Evolutionary conservation across 2,888 invertebrate genomes (phyloP).

Genomic region (Allacma fusca): DNA sequence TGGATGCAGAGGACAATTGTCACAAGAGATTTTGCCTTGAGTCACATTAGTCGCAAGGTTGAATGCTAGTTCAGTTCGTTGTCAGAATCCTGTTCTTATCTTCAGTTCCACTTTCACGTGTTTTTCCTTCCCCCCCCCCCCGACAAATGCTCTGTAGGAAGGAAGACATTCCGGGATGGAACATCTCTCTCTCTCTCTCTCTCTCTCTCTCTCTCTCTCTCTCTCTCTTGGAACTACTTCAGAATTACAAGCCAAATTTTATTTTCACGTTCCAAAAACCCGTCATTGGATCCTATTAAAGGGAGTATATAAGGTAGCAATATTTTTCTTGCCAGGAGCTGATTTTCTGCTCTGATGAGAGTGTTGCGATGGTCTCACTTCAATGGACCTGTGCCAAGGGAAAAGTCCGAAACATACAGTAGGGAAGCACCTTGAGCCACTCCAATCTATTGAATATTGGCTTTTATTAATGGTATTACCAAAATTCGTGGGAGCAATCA

Average conservation of each 20-base stretch:
- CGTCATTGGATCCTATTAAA: background rate
- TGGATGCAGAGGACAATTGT: no score
- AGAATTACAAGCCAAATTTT: background rate
- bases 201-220: background rate
- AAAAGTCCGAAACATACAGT: background rate
- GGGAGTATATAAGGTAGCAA: background rate
- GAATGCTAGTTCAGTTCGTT: no score
- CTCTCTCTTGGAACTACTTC: background rate
- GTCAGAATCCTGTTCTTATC: no score
- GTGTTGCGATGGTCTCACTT: background rate
- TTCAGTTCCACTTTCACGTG: no score
- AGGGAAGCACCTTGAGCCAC: background rate
- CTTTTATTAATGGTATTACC: background rate
- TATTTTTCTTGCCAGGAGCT: background rate
- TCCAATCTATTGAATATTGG: conserved; percentile 1
- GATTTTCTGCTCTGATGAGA: background rate
- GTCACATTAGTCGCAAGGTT: no score
- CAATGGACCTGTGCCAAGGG: background rate
- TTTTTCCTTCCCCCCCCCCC: no score
- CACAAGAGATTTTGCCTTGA: no score
- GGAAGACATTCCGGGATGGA: background rate
- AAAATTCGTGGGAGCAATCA: background rate
- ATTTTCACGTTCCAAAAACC: background rate
- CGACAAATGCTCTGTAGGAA: no score
- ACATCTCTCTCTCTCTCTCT: background rate